A percentile compares a stretch with the other conserved stretches of the same genome.
These are phyloP conservation scores for Sminthopsis crassicaudata DNA, from an alignment of 2,113 vertebrate genomes.

Conservation along the genomic window DNA sequence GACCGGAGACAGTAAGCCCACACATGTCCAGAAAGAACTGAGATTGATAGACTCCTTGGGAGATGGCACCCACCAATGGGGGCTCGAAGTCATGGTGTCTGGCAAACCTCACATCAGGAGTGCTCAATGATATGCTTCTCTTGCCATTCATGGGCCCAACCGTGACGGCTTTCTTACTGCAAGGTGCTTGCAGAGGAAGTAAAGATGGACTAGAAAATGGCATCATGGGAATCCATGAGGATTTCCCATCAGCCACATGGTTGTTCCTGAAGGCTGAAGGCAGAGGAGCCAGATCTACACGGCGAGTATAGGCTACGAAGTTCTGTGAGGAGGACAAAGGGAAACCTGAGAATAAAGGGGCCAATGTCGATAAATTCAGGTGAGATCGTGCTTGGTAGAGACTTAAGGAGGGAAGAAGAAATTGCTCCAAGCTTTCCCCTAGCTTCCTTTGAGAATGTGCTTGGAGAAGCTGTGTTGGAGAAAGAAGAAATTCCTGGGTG, in stretches of 20 bases:
- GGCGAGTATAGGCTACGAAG: conserved; percentile 44
- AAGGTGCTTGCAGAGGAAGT: conserved; percentile 25
- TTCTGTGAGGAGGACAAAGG: conserved; percentile 48
- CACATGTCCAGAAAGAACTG: background rate
- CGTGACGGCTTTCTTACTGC: conserved; percentile 30
- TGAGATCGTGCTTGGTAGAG: conserved; percentile 24
- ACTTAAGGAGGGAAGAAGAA: conserved; percentile 17
- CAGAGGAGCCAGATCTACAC: conserved; percentile 27
- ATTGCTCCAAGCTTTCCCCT: background rate
- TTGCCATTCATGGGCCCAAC: background rate
- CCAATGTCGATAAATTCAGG: conserved; percentile 47
- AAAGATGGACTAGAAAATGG: conserved; percentile 38
- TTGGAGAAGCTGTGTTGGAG: background rate
- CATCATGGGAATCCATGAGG: conserved; percentile 17
- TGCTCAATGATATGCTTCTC: conserved; percentile 35
- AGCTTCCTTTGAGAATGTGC: background rate
- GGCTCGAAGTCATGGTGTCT: conserved; percentile 14
- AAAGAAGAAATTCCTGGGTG: background rate
- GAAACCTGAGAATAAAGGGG: conserved; percentile 35
- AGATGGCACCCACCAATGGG: conserved; percentile 41
- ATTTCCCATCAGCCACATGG: background rate
- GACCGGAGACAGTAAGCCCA: conserved; percentile 29
- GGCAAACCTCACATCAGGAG: conserved; percentile 31
- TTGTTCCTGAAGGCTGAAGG: conserved; percentile 14
- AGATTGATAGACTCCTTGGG: background rate